Base-by-base conservation (phyloP, 2,797 vertebrate genomes). In the Adrianichthys oophorus region DNA sequence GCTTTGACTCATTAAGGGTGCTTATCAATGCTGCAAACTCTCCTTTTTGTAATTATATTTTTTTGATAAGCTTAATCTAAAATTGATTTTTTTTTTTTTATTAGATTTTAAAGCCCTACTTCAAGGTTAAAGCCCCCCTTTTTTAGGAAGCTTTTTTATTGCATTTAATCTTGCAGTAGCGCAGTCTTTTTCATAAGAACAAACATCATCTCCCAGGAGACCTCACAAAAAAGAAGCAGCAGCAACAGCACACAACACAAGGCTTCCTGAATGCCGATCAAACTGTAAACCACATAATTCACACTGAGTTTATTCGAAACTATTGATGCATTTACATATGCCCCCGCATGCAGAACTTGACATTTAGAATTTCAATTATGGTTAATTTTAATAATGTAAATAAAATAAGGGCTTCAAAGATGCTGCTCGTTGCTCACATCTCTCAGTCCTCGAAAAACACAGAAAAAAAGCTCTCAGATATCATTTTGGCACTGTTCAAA, bases 231-330 rank as follows among this genome's bases (percentile, higher is more conserved):
- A 41, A 51, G 18, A 19, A 46, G 18, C 44, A 19, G 32, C 44
- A 46, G 16, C 41, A 48, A 55, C 24, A 63, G 52, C 55, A 65
- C 46, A 72, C 40, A 61, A 42, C 48, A 51, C 51, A 56, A 62
- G 59, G 48, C 69, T 83, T 83, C 78, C 82, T 78, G 74, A 65
- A n/a, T 47, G 59, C 64, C 41, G 65, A 57, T 62, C 42, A 44
- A 50, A 46, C 62, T 69, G 60, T 41, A 74, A 71, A 70, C 65
- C 70, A 32, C 61, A 54, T 48, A 1, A 26, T 48, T 52, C 16
- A 50, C 40, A 59, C 48, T 60, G 23, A 24, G 37, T 66, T 50
- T 52, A 61, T 67, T 51, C 54, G 29, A 69, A 64, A 66, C 68
- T 50, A 66, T 17, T 15, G 49, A 61, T 23, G 43, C 68, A 66